Percentiles rank a stretch among this genome's conserved stretches.
These are phyloP conservation scores for Isotomurus palustris DNA, from an alignment of 2,888 invertebrate genomes.

Conservation along the genomic window DNA sequence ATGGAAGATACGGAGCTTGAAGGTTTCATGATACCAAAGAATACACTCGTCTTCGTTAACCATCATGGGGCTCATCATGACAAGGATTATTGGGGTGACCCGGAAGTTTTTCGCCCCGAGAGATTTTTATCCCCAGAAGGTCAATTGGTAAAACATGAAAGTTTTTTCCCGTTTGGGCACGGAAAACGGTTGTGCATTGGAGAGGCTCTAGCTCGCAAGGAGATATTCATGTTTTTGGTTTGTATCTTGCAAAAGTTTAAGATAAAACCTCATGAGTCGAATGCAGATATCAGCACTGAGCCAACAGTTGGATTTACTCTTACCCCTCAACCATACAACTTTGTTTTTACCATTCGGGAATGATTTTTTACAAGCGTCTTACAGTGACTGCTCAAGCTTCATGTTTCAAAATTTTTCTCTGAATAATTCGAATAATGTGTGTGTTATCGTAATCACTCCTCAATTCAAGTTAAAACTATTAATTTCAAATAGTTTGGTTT, in stretches of 20 bases:
- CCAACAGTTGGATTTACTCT: too few species aligned
- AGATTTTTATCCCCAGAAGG: constrained; percentile 30
- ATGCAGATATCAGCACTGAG: too few species aligned
- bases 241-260: constrained; percentile 25
- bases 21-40: constrained; percentile 28
- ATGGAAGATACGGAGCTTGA: constrained; percentile 14
- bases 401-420: too few species aligned
- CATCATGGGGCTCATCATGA: constrained; percentile 30
- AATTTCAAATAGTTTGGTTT: too few species aligned
- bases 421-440: too few species aligned
- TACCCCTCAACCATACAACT: too few species aligned
- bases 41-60: constrained; percentile 34
- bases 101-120: constrained; percentile 34
- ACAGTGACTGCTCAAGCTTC: too few species aligned
- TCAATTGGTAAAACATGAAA: constrained; percentile 26
- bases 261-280: too few species aligned
- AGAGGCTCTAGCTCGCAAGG: constrained; percentile 26
- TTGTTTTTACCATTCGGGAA: too few species aligned
- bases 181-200: constrained; percentile 31
- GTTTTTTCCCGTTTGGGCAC: constrained; percentile 29
- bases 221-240: constrained; percentile 29
- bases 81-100: constrained; percentile 36
- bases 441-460: too few species aligned
- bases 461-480: too few species aligned
- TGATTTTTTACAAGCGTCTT: too few species aligned